phyloP scores from a whole-genome alignment of 1,140 invertebrate species.

The Zaprionus africanus region DNA sequence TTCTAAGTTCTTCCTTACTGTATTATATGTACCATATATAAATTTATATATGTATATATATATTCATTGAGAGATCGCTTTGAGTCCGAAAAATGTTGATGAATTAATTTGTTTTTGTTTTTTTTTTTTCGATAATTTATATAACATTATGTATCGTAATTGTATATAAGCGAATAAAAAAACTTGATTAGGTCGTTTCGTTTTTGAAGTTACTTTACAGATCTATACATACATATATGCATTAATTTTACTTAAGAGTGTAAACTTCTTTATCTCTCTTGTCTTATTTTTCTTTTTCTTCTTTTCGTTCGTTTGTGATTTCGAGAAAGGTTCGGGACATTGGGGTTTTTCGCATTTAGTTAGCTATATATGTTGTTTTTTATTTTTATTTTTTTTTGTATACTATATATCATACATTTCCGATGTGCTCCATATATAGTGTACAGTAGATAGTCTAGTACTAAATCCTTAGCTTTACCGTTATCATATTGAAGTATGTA shows the following conservation, averaged over 20 bases:
- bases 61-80: constrained; percentile 13
- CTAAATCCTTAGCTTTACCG: constrained; percentile 39
- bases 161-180: constrained; percentile 79
- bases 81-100: constrained; percentile 20
- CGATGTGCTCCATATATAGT: constrained; percentile 52
- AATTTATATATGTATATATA: background rate
- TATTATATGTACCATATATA: background rate
- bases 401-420: constrained; percentile 43
- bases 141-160: constrained; percentile 60
- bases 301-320: background rate
- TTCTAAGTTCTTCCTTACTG: constrained; percentile 14
- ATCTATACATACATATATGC: constrained; percentile 66
- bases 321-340: background rate
- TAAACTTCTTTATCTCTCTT: constrained; percentile 19
- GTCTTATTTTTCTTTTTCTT: background rate
- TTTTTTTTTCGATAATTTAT: constrained; percentile 31
- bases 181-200: constrained; percentile 75
- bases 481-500: constrained; percentile 26
- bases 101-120: background rate
- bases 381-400: constrained; percentile 6
- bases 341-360: constrained; percentile 2
- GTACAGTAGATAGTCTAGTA: constrained; percentile 37
- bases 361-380: constrained; percentile 33
- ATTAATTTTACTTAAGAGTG: constrained; percentile 43
- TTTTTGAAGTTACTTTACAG: constrained; percentile 65